phyloP scores from a whole-genome alignment of 2,113 vertebrate genomes.

The Charina bottae region DNA sequence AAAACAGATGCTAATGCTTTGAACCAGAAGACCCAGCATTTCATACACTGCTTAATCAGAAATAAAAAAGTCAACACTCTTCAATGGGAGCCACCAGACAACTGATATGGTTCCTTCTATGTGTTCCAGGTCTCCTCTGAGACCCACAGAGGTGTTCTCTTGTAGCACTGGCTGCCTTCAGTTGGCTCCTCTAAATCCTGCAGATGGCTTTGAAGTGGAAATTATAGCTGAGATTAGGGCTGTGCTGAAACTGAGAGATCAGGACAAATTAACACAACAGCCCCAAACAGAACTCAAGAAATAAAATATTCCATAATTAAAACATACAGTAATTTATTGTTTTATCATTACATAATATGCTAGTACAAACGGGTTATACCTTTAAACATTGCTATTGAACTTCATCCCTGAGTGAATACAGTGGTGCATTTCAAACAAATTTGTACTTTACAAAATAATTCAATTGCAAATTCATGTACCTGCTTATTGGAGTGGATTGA shows the following conservation, averaged over 20 bases:
- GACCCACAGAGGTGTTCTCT: neutral
- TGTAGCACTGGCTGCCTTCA: neutral
- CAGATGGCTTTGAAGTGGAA: neutral
- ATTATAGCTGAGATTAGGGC: neutral
- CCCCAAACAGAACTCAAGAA: neutral
- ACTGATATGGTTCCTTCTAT: neutral
- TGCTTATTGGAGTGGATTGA: slow-evolving; percentile 42
- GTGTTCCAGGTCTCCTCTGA: neutral
- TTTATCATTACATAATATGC: slow-evolving; percentile 24
- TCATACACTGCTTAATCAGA: neutral
- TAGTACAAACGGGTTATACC: neutral
- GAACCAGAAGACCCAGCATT: neutral
- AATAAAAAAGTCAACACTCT: neutral
- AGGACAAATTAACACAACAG: neutral
- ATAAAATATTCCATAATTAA: neutral
- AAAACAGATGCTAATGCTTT: neutral
- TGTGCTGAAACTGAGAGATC: neutral
- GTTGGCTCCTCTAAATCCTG: neutral
- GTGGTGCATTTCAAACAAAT: slow-evolving; percentile 42
- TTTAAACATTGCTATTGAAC: neutral
- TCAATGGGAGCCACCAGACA: neutral
- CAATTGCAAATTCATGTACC: slow-evolving; percentile 25
- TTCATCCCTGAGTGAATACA: slow-evolving; percentile 70
- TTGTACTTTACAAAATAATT: slow-evolving; percentile 43
- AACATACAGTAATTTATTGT: slow-evolving; percentile 13